phyloP scores from a whole-genome alignment of 30 jellyfish, hydroid and myxozoan species.

The Hydra vulgaris region DNA sequence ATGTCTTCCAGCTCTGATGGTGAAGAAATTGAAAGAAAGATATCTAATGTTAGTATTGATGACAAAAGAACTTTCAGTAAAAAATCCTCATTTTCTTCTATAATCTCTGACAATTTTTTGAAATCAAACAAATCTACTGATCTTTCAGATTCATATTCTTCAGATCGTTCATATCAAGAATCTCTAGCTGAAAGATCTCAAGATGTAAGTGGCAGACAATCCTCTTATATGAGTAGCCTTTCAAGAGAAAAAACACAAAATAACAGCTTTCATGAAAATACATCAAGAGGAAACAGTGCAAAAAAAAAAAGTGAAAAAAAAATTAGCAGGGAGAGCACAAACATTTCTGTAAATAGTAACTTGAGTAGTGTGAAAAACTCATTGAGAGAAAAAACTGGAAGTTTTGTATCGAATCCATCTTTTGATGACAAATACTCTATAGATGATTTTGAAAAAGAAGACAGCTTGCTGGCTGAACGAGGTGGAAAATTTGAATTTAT shows the following conservation, averaged over 20 bases:
- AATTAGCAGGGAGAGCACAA: not conserved
- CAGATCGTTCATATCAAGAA: not conserved
- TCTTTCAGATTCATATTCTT: not conserved
- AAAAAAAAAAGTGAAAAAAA: not conserved
- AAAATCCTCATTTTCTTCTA: not conserved
- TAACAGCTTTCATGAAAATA: not conserved
- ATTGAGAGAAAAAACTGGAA: not conserved
- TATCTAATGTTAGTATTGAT: not conserved
- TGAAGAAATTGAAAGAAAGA: not conserved
- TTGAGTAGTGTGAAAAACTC: not conserved
- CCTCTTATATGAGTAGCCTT: not conserved
- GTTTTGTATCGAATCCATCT: not conserved
- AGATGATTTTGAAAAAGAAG: slow-evolving; percentile 32
- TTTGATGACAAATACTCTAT: slow-evolving; percentile 3
- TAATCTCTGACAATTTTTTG: not conserved
- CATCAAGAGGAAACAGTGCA: not conserved
- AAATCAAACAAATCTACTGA: not conserved
- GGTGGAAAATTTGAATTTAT: slow-evolving; percentile 92
- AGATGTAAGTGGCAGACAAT: no score
- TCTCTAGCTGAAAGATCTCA: not conserved
- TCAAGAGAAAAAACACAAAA: not conserved
- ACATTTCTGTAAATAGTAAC: not conserved
- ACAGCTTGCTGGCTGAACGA: slow-evolving; percentile 60
- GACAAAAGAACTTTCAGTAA: not conserved
- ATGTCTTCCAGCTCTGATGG: slow-evolving; percentile 5